These are phyloP conservation scores for Poeciliopsis retropinna DNA, from an alignment of 2,113 vertebrate genomes.

Conservation along the genomic window DNA sequence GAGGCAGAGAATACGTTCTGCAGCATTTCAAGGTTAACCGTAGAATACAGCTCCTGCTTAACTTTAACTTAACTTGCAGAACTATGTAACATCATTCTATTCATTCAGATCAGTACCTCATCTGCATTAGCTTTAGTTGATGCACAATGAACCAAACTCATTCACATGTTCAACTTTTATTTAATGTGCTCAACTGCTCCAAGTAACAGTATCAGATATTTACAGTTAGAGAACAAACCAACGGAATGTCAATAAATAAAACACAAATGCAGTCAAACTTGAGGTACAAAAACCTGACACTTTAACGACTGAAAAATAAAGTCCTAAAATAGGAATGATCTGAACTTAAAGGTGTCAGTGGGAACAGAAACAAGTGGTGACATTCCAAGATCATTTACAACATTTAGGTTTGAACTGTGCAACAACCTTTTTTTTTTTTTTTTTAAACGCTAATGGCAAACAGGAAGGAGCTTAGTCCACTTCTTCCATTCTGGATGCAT, in stretches of 20 bases:
- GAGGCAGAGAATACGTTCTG: too few relatives aligned
- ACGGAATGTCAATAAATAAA: conserved; percentile 73
- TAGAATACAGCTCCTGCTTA: too few relatives aligned
- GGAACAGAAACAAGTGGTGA: neutral
- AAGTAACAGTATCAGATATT: conserved; percentile 63
- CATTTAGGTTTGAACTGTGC: conserved; percentile 49
- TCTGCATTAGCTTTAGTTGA: neutral
- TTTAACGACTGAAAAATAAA: neutral
- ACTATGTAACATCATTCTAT: too few relatives aligned
- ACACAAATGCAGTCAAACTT: conserved; percentile 38
- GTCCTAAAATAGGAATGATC: conserved; percentile 35
- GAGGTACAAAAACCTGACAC: conserved; percentile 53
- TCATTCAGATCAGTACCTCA: neutral
- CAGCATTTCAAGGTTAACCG: too few relatives aligned
- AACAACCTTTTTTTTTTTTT: conserved; percentile 23
- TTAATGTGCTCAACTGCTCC: conserved; percentile 33
- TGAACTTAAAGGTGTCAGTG: conserved; percentile 14
- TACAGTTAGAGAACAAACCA: conserved; percentile 53
- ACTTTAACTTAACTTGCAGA: neutral
- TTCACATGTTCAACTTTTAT: conserved; percentile 65
- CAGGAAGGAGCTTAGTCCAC: conserved; percentile 83
- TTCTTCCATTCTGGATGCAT: conserved; percentile 96
- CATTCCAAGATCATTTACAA: conserved; percentile 55
- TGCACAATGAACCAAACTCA: neutral
- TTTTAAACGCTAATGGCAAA: neutral